Evolutionary conservation across 2,888 invertebrate species (phyloP), one percentile per base, ranked within the genome.

Genomic region (Drosophila yooni): DNA sequence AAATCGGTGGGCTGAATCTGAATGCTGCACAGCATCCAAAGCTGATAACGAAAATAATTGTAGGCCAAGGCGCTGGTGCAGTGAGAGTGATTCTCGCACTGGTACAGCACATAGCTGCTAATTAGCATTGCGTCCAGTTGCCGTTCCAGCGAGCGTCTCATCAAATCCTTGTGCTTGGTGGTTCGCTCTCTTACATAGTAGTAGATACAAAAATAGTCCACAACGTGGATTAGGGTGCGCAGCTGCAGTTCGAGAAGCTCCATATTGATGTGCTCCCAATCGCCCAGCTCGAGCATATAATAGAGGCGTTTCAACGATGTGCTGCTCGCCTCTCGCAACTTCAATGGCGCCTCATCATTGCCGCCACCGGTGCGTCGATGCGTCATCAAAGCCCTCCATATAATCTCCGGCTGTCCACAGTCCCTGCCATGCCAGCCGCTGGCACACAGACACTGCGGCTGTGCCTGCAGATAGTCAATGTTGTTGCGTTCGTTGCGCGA

Each of bases 341-440:
- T 85, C 11, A 92, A 63, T 1, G 91, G 89, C 11, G 83, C 79
- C 70, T 94, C 94, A 70, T 46, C 15, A 94, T 94, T 46, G 25
- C 46, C 25, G 1, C 77, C n/a, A 2, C 79, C 88, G 6, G 65
- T 73, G 0, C 82, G 73, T 21, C 33, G 76, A 61, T 89, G 75
- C 3, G 95, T 94, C 92, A 95, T 93, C 70, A 95, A 93, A 1
- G 95, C 95, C 51, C 95, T 94, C 95, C 95, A 95, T 18, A 95
- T 94, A 13, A 95, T 94, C 91, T 95, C 95, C 5, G 95, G 95
- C 82, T 95, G 95, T 1, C 95, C 95, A 84, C 95, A 95, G 81
- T 95, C 95, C 11, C 93, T 92, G 2, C 95, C 95, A 89, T 95
- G 95, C 95, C 95, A 95, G 36, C 95, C 95, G n/a, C 93, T 93